Evolutionary conservation across 2,797 vertebrate genomes (phyloP), one percentile per base, ranked within the genome.

Genomic region (Pteronotus mesoamericanus): DNA sequence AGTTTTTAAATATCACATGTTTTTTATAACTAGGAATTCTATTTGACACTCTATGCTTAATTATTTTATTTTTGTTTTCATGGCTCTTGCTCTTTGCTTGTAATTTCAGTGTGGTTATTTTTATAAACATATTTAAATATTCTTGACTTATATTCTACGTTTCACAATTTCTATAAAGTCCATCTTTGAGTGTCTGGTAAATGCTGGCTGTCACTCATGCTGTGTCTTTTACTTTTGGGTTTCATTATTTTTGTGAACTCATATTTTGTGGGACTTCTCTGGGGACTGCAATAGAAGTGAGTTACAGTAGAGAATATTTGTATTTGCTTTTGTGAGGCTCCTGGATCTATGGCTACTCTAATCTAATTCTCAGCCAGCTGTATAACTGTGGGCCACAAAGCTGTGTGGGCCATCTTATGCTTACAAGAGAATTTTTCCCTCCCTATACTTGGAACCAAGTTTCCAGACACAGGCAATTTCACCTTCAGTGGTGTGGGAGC

Each of bases 161-260:
- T 89, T 88, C 34, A 37, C 34, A 57, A 32, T 93, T 68, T 91
- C 16, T 39, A 21, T 57, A 21, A 32, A 72, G 74, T 95, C 29
- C 32, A 24, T 66, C 51, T 80, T 26, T 26, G 79, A 64, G 39
- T 14, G 9, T 88, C 66, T 85, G 24, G 11, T 37, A 87, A 79
- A 26, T 26, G 15, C 37, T 88, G 57, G 24, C 51, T 89, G 3
- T 95, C 16, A 6, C 9, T 66, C 46, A 32, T 29, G n/a, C 61
- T 12, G 29, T 15, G 21, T 42, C 39, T 15, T 71, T 87, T 91
- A 64, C 48, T 85, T 88, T 86, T 7, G 32, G 42, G 79, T 64
- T 91, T 88, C 29, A 42, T n/a, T 59, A n/a, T 64, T 93, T 96
- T 89, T 86, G 26, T 59, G 46, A 95, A 16, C 12, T 94, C 7